phyloP scores from a whole-genome alignment of 2,113 vertebrate genomes.

The Tetrax tetrax region DNA sequence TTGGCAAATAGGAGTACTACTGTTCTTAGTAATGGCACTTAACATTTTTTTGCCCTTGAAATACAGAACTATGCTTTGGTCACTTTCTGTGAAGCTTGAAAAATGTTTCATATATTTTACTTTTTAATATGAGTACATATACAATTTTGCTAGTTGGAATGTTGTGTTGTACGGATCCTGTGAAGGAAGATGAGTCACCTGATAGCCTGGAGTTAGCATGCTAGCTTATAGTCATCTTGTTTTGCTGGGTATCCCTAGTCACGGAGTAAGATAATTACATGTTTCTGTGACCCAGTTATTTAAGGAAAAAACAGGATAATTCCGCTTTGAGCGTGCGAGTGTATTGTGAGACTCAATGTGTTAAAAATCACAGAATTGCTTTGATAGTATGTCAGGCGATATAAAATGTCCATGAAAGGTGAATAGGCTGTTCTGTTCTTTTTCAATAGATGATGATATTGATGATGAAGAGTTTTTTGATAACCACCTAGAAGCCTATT shows the following conservation, averaged over 20 bases:
- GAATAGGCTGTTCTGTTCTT: not conserved
- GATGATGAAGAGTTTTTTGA: constrained; percentile 88
- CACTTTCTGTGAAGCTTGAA: not conserved
- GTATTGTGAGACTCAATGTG: not conserved
- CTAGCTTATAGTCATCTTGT: not conserved
- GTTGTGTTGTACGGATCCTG: not conserved
- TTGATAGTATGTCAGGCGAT: not conserved
- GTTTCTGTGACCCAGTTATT: not conserved
- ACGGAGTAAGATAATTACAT: not conserved
- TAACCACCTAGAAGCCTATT: constrained; percentile 89
- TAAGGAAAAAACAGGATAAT: not conserved
- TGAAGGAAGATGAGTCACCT: not conserved
- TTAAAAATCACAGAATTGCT: not conserved
- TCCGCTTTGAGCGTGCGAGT: not conserved
- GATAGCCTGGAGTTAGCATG: not conserved
- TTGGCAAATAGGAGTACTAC: not conserved
- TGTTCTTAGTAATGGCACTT: not conserved
- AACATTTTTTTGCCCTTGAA: not conserved
- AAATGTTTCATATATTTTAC: not conserved
- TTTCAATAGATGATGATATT: constrained; percentile 83
- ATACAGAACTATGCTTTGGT: not conserved
- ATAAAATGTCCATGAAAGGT: not conserved
- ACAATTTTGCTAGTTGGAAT: not conserved
- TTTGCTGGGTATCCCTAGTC: not conserved
- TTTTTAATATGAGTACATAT: not conserved